Base-by-base conservation (phyloP, 2,888 invertebrate species). In the Strigamia maritima region DNA sequence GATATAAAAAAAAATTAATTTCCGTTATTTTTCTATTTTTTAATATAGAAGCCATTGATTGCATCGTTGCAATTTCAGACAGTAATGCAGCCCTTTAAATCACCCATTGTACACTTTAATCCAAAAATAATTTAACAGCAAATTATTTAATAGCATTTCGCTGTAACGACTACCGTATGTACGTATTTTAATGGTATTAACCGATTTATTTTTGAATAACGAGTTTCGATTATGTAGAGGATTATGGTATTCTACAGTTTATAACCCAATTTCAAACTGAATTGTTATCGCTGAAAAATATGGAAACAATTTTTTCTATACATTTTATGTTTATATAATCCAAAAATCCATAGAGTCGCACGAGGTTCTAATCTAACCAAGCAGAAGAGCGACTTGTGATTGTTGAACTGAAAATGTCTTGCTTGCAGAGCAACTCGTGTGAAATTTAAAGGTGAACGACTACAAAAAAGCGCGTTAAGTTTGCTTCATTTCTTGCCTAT, bases 211-310 rank as follows among this genome's bases (percentile, higher is more conserved):
- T 49, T 16, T 49, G 49, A 49, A 1, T 19, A 49, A 49, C 49
- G 49, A 49, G 49, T 49, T 49, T 49, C 49, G 49, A 49, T 49
- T 49, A 49, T n/a, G 49, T 49, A n/a, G n/a, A n/a, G 49, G 49
- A 49, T 49, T 49, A 49, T 49, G 19, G 49, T 19, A 10, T 49
- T 49, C n/a, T 49, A 49, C 14, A 14, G n/a, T 49, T 49, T 49
- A 49, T n/a, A 49, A 49, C n/a, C 49, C 19, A 49, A 49, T 49
- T 49, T 49, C 14, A 49, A 49, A n/a, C n/a, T 49, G n/a, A 49
- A 49, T 49, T 49, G 49, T n/a, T 6, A 49, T 49, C n/a, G 19
- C n/a, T 49, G 8, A 19, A 6, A 49, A 49, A 3, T 6, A 4
- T 31, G 19, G 49, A 3, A 49, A 19, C 49, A 49, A 49, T 49